Evolutionary conservation across 2,797 vertebrate species (phyloP).

Genomic region (Eptatretus atami): DNA sequence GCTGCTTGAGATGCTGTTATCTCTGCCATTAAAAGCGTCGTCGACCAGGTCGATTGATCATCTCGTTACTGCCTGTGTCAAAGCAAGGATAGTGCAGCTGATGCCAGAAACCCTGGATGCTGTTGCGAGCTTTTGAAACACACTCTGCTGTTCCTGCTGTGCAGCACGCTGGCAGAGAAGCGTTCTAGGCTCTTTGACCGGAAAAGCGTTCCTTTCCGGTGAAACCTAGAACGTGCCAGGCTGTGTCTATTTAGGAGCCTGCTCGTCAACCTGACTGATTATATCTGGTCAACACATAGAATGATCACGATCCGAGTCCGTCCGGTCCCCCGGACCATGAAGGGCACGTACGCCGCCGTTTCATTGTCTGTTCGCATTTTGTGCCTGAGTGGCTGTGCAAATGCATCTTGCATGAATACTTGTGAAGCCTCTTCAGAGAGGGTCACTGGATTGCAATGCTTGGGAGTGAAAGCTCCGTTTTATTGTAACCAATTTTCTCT

Average conservation of each 20-base stretch:
- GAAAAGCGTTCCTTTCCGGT: constrained; percentile 53
- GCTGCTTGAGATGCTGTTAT: no score
- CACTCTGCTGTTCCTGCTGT: not conserved
- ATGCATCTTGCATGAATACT: no score
- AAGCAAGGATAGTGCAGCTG: no score
- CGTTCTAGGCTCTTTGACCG: constrained; percentile 30
- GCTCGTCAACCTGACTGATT: constrained; percentile 64
- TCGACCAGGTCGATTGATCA: no score
- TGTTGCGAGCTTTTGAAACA: no score
- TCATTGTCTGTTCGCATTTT: constrained; percentile 67
- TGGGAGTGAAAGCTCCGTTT: no score
- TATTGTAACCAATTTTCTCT: no score
- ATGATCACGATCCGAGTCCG: constrained; percentile 53
- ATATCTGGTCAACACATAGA: constrained; percentile 50
- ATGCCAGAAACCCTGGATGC: no score
- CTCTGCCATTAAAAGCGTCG: no score
- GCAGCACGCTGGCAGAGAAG: not conserved
- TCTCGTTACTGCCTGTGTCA: no score
- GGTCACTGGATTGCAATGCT: no score
- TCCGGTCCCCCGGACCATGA: constrained; percentile 55
- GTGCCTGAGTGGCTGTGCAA: constrained; percentile 27
- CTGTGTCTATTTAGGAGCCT: constrained; percentile 35
- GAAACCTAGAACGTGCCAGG: constrained; percentile 42
- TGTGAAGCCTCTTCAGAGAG: no score
- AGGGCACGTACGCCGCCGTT: constrained; percentile 78